Base-by-base conservation (phyloP, 2,113 vertebrate genomes). In the Anthoscopus minutus region DNA sequence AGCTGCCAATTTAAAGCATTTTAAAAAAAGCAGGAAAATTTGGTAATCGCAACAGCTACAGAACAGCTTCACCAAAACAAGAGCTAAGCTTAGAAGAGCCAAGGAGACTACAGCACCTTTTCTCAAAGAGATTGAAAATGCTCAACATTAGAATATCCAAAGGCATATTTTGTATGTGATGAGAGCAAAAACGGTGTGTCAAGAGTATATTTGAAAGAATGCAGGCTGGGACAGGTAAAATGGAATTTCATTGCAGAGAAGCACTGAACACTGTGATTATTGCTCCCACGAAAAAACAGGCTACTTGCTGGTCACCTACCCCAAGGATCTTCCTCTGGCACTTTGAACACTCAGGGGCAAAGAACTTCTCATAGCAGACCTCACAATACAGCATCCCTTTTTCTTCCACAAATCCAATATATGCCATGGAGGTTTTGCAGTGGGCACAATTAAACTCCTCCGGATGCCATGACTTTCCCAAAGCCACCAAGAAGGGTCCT, bases 401-500 rank as follows among this genome's bases (percentile, higher is more conserved):
- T 96, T 99, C 99, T 97, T 99, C 98, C 93, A 99, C 99, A 83
- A 99, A 99, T 12, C 99, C 99, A 86, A 98, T 96, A 28, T 99
- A 99, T 7, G 97, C 98, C 98, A 99, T 98, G 6, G 98, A 99
- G 58, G 98, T 97, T 96, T 98, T 98, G 97, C 99, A 99, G 81
- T 99, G 99, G 83, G 98, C 97, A 31, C 99, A 99, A 54, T 97
- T 99, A 86, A 99, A 99, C 94, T 99, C 99, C 93, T 99, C 99
- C 5, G 99, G 98, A 96, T 99, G 99, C 99, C 99, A 99, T 0
- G 99, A 99, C 97, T 99, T 99, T 25, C 99, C 99, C 98, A 99
- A 98, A 71, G 99, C 99, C 97, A 99, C 98, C 15, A 99, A 97
- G 95, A 99, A 99, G 4, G 99, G 99, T 69, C 99, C 99, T 95